Base-by-base conservation (phyloP, 2,113 vertebrate species). In the Onychorhynchus coronatus region DNA sequence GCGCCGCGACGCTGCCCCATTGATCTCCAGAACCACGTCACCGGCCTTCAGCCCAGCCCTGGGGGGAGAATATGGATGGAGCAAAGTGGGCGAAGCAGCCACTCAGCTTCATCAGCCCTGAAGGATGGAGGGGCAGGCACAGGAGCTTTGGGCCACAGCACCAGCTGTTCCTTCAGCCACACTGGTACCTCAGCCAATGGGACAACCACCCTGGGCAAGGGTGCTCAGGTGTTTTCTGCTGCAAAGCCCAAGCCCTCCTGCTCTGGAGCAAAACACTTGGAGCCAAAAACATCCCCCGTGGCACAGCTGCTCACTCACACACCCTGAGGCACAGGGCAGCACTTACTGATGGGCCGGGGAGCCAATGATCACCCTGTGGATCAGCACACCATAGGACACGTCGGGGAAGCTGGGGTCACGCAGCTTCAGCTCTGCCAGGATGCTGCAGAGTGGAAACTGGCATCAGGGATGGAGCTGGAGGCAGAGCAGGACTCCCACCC, bases 271-370 rank as follows among this genome's bases (percentile, higher is more conserved):
- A 52, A 85, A 28, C 50, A 17, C 67, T 17, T 14, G 2, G 46
- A 71, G 37, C 27, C 44, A 47, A 76, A 53, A 2, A 18, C 20
- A 27, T 6, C 18, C 77, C 59, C 7, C 13, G 20, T 24, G 58
- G 59, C 55, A 2, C 3, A 55, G 52, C 1, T 42, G 21, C 31
- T 49, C 44, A 37, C 62, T 30, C 56, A 14, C 55, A 30, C 12
- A 9, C 2, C 41, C 12, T 18, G 10, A 27, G n/a, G 55, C 37
- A 46, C 68, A 30, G 11, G 41, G 31, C 22, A 28, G 66, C 83
- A 75, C 98, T 98, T 83, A 99, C 99, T 98, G 98, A 91, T 98
- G 97, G 11, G 99, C 99, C 0, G 99, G 99, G 46, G 99, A 99
- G 77, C 99, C 99, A 5, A 97, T 93, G 97, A 99, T 99, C 88